Evolutionary conservation across 2,888 invertebrate genomes (phyloP).

Genomic region (Cremastobaeus sp.): DNA sequence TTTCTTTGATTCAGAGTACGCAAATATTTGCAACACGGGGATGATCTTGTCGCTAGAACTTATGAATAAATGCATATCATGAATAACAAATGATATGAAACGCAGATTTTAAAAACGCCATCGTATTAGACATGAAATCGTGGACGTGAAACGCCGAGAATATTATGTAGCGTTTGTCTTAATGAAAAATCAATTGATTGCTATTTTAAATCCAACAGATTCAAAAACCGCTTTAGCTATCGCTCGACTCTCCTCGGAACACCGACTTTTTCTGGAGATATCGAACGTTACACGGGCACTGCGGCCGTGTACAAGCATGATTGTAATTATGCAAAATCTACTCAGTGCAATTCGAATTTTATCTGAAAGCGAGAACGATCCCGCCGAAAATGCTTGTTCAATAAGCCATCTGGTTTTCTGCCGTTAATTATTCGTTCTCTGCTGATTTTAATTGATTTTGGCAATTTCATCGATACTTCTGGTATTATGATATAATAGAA

Average conservation of each 20-base stretch:
- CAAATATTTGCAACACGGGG: slow-evolving; percentile 19
- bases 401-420: no score
- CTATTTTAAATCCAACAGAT: neutral
- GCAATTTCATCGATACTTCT: no score
- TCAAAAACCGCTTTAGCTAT: no score
- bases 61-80: slow-evolving; percentile 35
- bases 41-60: slow-evolving; percentile 12
- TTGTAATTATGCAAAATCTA: slow-evolving; percentile 9
- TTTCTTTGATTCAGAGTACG: slow-evolving; percentile 15
- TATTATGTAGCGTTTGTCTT: no score
- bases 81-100: slow-evolving; percentile 23
- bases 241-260: neutral
- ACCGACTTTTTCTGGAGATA: slow-evolving; percentile 15
- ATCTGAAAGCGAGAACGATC: no score
- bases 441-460: no score
- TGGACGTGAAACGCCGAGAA: no score
- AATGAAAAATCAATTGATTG: neutral
- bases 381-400: no score
- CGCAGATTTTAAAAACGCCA: slow-evolving; percentile 10
- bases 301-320: slow-evolving; percentile 6
- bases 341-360: no score
- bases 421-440: no score
- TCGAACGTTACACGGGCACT: no score
- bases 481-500: no score
- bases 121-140: slow-evolving; percentile 2